Base-by-base conservation (phyloP, 2,888 invertebrate species). In the Cataglyphis altisquamis region DNA sequence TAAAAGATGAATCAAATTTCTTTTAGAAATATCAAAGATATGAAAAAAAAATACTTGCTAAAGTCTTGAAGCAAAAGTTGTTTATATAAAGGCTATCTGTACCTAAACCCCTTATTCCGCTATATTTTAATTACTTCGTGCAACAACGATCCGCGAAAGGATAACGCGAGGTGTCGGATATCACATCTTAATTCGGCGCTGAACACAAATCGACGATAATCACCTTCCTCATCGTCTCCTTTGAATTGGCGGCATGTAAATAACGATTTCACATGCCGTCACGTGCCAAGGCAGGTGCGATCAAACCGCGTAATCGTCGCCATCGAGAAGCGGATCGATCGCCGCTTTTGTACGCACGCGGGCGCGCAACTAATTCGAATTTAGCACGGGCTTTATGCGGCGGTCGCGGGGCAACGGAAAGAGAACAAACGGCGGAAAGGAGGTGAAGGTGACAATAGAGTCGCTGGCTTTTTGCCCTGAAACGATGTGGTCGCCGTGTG, bases 401-500 rank as follows among this genome's bases (percentile, higher is more conserved):
- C 41, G 29, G 12, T 66, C 25, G 39, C 52, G 29, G n/a, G 39
- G 21, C 48, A 32, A 52, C 32, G 39, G 21, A 64, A 55, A 25
- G 45, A 10, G 18, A 60, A 39, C 10, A 68, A 68, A 32, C 6
- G 32, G 41, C 8, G 32, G 39, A 41, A 78, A 78, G 21, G 60
- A 78, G 78, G 78, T 60, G 70, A 78, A 78, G 70, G 78, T 78
- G 78, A 78, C 78, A 78, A 78, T 78, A 78, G 21, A 78, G 70
- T 36, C 6, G 36, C 12, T 77, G 15, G n/a, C 21, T 52, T n/a
- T 77, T 15, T 70, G 78, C 21, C 29, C 29, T 68, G 57, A 68
- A 75, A 75, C 48, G 8, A 75, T 64, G 41, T 52, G 41, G 39
- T 45, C 32, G 57, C 18, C 21, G 41, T 12, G 41, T 21, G 29